Evolutionary conservation across 2,888 invertebrate species (phyloP).

Genomic region (Macropis europaea): DNA sequence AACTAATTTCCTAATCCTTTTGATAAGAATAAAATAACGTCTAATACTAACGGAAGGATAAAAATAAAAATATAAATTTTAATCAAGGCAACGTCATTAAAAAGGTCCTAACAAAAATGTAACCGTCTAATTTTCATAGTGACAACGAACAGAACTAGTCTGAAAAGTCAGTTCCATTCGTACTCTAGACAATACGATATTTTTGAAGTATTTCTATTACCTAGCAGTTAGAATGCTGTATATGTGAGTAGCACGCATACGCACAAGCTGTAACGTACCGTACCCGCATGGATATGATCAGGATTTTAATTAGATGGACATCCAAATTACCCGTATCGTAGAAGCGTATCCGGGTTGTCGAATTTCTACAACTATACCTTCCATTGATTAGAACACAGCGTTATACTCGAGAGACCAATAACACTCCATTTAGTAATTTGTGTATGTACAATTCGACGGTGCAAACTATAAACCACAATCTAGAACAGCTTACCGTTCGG

Average conservation of each 20-base stretch:
- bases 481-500: no score
- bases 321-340: constrained; percentile 31
- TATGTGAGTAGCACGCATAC: neutral
- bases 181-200: no score
- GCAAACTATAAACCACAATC: no score
- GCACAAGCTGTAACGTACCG: neutral
- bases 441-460: neutral
- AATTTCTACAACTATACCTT: constrained; percentile 15
- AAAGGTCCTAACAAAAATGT: no score
- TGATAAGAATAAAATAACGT: no score
- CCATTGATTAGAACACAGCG: constrained; percentile 3
- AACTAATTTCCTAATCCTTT: no score
- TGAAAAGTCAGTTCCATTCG: no score
- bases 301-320: constrained; percentile 28
- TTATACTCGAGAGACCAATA: constrained; percentile 7
- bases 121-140: no score
- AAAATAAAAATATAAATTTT: no score
- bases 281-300: constrained; percentile 24
- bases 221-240: neutral
- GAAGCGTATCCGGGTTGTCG: constrained; percentile 16
- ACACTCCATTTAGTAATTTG: constrained; percentile 3
- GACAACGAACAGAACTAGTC: no score
- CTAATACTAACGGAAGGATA: no score
- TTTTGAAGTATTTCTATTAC: neutral
- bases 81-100: no score